These are phyloP conservation scores for Volucella inflata DNA, from an alignment of 2,888 invertebrate species.

Conservation along the genomic window DNA sequence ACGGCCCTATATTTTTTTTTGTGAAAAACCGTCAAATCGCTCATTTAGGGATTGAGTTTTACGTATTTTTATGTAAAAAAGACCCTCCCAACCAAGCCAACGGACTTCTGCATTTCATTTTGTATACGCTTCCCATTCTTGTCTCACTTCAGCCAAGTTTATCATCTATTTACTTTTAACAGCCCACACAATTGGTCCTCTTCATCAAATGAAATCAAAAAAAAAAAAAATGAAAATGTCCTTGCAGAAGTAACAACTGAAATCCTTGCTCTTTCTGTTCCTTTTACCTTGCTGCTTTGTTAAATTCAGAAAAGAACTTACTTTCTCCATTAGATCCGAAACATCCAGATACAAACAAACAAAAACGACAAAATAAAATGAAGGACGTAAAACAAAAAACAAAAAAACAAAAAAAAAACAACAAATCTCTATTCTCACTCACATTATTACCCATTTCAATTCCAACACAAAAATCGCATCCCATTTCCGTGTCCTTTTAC, in stretches of 20 bases:
- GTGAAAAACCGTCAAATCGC: not conserved
- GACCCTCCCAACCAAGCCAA: no score
- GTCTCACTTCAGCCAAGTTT: not conserved
- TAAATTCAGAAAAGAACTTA: constrained; percentile 47
- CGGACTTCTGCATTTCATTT: not conserved
- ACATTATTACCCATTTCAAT: constrained; percentile 73
- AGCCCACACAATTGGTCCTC: constrained; percentile 6
- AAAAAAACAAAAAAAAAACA: constrained; percentile 21
- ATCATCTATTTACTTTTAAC: constrained; percentile 48
- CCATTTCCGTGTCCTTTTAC: constrained; percentile 58
- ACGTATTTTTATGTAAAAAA: no score
- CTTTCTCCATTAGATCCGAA: constrained; percentile 64
- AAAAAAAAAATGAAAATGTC: constrained; percentile 55
- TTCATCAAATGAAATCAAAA: constrained; percentile 7
- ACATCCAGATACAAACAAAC: constrained; percentile 65
- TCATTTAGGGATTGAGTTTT: not conserved
- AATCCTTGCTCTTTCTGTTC: not conserved
- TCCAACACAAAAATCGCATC: constrained; percentile 69
- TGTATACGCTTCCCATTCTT: not conserved
- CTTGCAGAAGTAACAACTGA: constrained; percentile 44
- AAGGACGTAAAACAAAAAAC: not conserved
- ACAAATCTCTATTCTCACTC: constrained; percentile 68
- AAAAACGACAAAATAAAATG: constrained; percentile 31
- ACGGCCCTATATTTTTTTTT: not conserved
- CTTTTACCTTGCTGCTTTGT: not conserved